Evolutionary conservation across 2,888 invertebrate species (phyloP), one percentile per base, ranked within the genome.

Genomic region (Punctoribates punctum): DNA sequence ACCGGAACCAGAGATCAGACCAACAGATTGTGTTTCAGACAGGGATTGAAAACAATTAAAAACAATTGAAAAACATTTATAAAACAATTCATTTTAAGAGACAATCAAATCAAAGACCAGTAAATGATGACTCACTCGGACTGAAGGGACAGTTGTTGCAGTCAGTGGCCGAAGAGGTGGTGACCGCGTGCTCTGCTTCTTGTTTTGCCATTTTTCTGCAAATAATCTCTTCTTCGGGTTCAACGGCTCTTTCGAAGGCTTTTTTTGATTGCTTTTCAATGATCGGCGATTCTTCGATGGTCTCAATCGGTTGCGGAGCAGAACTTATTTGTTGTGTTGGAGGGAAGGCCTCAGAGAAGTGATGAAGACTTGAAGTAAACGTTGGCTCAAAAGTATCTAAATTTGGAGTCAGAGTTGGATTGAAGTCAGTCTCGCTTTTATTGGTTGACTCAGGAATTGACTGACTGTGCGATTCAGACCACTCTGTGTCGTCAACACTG

Each of bases 401-500:
- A 62, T 62, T 62, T 62, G 62, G 60, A 23, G 25, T 17, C 4
- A 48, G 54, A n/a, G 54, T 54, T 54, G 54, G 20, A 54, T n/a
- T 62, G 34, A 62, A 27, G 11, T 9, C 29, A 15, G 60, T 8
- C 25, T 27, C 20, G n/a, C n/a, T 60, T 23, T 11, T 9, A 60
- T 60, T 60, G 60, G 60, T 15, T 60, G 27, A 60, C 60, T 27
- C 27, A 57, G n/a, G 11, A 11, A 6, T 9, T 23, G 20, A 57
- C 57, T 51, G 9, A 15, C 11, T 27, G 9, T 60, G 60, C 60
- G 4, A 8, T 29, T 8, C 25, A 23, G 25, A 2, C 11, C 1
- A 13, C n/a, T 60, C 11, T 27, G 38, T 38, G 38, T 9, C 13
- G 17, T 38, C 38, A 67, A 1, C 67, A 67, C 67, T 38, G n/a